Evolutionary conservation across 2,797 vertebrate species (phyloP), one percentile per base, ranked within the genome.

Genomic region (Sebastes cheni): DNA sequence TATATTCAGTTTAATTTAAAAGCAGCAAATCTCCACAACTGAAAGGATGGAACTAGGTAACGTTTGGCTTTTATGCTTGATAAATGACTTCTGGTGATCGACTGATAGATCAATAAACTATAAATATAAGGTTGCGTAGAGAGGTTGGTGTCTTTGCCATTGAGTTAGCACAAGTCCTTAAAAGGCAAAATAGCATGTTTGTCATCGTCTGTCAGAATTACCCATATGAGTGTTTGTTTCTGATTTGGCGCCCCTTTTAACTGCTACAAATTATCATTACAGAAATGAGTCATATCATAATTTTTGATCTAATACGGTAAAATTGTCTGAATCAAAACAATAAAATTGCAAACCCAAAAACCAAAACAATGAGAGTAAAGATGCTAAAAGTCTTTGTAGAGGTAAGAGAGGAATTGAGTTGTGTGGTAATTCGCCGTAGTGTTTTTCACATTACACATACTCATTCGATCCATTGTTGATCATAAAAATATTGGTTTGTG

Each of bases 361-460:
- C 22, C 12, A 55, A 60, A 77, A 27, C 62, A 67, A 32, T 8
- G 20, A 54, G 46, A n/a, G 5, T 42, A 59, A 70, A 75, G n/a
- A 67, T 10, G 55, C 27, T 34, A 3, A 27, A 32, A 12, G 16
- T 46, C 42, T 46, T 4, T 61, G 10, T 12, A 34, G 10, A 42
- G 39, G 39, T 11, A 32, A 32, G 59, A 61, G 46, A 16, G 10
- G 27, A 20, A 11, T 22, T 54, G 7, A n/a, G 27, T 42, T 42
- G 14, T 16, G 13, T 65, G 36, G 50, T 23, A 50, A 59, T 42
- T 55, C 22, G 34, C 23, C 8, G 9, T 66, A 14, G 22, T 25
- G 20, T 30, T 18, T 46, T 56, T 54, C 7, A 61, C 23, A 6
- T 29, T 13, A 25, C 22, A n/a, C 36, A n/a, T 2, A 14, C 16